phyloP scores from a whole-genome alignment of 2,888 invertebrate species.

The Macrophya alboannulata region DNA sequence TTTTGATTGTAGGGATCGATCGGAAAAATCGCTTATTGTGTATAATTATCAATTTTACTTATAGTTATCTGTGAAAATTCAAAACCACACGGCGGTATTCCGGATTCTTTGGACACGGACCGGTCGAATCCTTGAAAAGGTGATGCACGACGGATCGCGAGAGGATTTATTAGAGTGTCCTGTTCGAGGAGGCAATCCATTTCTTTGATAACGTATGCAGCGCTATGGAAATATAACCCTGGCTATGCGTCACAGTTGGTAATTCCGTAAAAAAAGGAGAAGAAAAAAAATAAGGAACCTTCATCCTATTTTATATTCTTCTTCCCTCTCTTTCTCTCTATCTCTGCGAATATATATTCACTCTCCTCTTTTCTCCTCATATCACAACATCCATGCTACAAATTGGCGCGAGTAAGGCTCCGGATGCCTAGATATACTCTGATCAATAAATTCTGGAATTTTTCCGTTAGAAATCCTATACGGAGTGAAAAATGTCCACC shows the following conservation, averaged over 20 bases:
- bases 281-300: neutral
- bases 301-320: too few relatives aligned
- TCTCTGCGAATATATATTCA: conserved; percentile 63
- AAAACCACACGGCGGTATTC: neutral
- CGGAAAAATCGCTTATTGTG: too few relatives aligned
- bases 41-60: too few relatives aligned
- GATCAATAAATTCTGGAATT: neutral
- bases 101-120: neutral
- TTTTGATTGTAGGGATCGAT: too few relatives aligned
- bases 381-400: too few relatives aligned
- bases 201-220: conserved; percentile 75
- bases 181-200: conserved; percentile 71
- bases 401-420: too few relatives aligned
- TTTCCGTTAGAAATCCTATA: neutral
- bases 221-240: conserved; percentile 75
- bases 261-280: neutral
- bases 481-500: conserved; percentile 42
- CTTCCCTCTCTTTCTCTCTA: too few relatives aligned
- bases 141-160: conserved; percentile 73
- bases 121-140: conserved; percentile 53
- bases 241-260: conserved; percentile 67
- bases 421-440: neutral
- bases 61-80: too few relatives aligned
- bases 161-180: conserved; percentile 74
- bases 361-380: conserved; percentile 58